phyloP scores from a whole-genome alignment of 2,888 invertebrate genomes.

The Urechis unicinctus region DNA sequence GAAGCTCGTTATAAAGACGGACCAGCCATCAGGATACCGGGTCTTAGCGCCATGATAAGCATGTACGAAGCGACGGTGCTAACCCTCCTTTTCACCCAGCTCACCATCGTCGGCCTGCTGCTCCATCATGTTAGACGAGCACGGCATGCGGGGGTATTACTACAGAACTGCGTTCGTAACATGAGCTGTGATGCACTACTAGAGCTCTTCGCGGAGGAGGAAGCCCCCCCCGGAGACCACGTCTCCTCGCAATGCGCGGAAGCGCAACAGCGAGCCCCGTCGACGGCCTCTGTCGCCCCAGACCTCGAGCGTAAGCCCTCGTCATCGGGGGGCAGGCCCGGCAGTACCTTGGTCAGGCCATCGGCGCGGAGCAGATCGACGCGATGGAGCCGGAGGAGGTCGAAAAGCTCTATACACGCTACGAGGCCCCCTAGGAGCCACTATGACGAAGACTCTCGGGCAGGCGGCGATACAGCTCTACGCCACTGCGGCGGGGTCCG shows the following conservation, averaged over 20 bases:
- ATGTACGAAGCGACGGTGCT: too few species aligned
- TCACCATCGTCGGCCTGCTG: too few species aligned
- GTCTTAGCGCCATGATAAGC: too few species aligned
- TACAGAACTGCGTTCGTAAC: too few species aligned
- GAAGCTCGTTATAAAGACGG: conserved; percentile 4
- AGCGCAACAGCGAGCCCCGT: too few species aligned
- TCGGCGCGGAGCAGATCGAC: conserved; percentile 1
- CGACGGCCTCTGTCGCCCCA: too few species aligned
- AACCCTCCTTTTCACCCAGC: too few species aligned
- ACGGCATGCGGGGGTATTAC: too few species aligned
- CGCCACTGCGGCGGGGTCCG: neutral
- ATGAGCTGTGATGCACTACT: conserved; percentile 6
- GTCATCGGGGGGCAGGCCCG: conserved; percentile 1
- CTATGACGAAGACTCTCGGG: conserved; percentile 3
- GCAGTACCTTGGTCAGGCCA: neutral
- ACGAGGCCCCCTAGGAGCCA: conserved; percentile 4
- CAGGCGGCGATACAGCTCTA: neutral
- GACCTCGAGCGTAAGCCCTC: too few species aligned
- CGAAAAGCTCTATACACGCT: conserved; percentile 1
- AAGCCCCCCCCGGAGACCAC: neutral
- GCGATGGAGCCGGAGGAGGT: conserved; percentile 1
- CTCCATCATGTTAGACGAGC: too few species aligned
- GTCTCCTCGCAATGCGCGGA: too few species aligned
- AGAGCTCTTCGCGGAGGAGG: conserved; percentile 1
- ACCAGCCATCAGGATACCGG: neutral